Percentiles rank a stretch among this genome's conserved stretches.
Conservation (phyloP, 92 coral and sea anemone genomes). For the Parazoanthus swiftii region DNA sequence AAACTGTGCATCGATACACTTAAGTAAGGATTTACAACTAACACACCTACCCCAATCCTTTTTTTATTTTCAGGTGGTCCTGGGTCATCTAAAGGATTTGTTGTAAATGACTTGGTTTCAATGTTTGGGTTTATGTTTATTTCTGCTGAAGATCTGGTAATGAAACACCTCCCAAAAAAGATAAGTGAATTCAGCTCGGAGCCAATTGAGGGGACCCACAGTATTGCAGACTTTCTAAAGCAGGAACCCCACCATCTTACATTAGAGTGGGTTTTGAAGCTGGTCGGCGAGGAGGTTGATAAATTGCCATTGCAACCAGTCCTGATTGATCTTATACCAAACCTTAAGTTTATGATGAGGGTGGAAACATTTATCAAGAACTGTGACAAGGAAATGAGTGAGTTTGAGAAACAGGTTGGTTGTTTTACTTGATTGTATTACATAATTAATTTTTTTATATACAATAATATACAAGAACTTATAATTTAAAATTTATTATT, state of each 20-base stretch:
- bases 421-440: not conserved
- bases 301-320: slow-evolving; percentile 64
- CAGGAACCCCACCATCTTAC: slow-evolving; percentile 64
- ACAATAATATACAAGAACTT: too few relatives aligned
- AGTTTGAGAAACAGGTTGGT: slow-evolving; percentile 78
- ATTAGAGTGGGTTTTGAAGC: slow-evolving; percentile 70
- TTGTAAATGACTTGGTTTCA: slow-evolving; percentile 68
- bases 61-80: slow-evolving; percentile 73
- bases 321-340: slow-evolving; percentile 84
- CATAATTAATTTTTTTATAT: too few relatives aligned
- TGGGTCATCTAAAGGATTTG: slow-evolving; percentile 82
- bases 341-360: slow-evolving; percentile 76
- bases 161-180: slow-evolving; percentile 65
- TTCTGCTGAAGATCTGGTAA: slow-evolving; percentile 80
- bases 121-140: slow-evolving; percentile 86
- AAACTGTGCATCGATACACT: too few relatives aligned
- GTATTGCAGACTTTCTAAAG: slow-evolving; percentile 53
- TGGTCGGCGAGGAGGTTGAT: slow-evolving; percentile 65
- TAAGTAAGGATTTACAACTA: not conserved
- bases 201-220: slow-evolving; percentile 66
- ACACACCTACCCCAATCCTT: not conserved
- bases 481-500: too few relatives aligned
- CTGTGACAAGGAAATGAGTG: slow-evolving; percentile 77
- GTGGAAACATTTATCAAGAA: slow-evolving; percentile 73
- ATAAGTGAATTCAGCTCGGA: slow-evolving; percentile 49